Evolutionary conservation across 2,888 invertebrate genomes (phyloP).

Genomic region (Camptogramma bilineatum): DNA sequence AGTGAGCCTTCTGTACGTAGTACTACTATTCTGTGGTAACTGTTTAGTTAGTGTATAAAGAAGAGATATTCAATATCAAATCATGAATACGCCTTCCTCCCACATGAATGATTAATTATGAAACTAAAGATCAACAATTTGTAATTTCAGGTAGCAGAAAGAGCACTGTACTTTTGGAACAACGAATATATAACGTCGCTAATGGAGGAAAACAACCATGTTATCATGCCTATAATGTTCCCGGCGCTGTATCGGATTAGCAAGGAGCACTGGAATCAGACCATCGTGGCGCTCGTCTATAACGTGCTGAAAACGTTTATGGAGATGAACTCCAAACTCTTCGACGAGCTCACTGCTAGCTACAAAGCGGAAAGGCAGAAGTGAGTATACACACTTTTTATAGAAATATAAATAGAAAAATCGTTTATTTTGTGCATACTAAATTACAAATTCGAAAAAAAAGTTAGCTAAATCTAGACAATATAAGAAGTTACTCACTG

Average conservation of each 20-base stretch:
- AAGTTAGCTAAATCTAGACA: too few species aligned
- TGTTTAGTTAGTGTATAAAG: too few species aligned
- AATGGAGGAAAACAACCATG: slow-evolving; percentile 99
- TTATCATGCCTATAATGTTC: slow-evolving; percentile 99
- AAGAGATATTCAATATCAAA: too few species aligned
- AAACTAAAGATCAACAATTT: neutral
- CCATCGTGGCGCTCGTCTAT: slow-evolving; percentile 99
- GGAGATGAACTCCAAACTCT: slow-evolving; percentile 99
- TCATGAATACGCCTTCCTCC: neutral
- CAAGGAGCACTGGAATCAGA: slow-evolving; percentile 99
- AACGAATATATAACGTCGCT: slow-evolving; percentile 99
- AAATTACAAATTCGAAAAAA: too few species aligned
- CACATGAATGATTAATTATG: neutral
- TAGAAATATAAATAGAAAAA: too few species aligned
- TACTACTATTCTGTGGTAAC: too few species aligned
- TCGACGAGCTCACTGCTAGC: slow-evolving; percentile 99
- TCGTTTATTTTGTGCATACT: too few species aligned
- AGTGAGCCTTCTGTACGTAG: too few species aligned
- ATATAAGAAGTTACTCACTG: too few species aligned
- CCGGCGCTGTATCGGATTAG: slow-evolving; percentile 99
- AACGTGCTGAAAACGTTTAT: slow-evolving; percentile 99
- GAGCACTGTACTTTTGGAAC: slow-evolving; percentile 99
- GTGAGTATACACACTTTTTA: slow-evolving; percentile 86
- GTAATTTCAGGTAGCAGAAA: slow-evolving; percentile 94
- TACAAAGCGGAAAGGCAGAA: slow-evolving; percentile 99